Base-by-base conservation (phyloP, 2,888 invertebrate genomes). In the Leucophora obtusa region DNA sequence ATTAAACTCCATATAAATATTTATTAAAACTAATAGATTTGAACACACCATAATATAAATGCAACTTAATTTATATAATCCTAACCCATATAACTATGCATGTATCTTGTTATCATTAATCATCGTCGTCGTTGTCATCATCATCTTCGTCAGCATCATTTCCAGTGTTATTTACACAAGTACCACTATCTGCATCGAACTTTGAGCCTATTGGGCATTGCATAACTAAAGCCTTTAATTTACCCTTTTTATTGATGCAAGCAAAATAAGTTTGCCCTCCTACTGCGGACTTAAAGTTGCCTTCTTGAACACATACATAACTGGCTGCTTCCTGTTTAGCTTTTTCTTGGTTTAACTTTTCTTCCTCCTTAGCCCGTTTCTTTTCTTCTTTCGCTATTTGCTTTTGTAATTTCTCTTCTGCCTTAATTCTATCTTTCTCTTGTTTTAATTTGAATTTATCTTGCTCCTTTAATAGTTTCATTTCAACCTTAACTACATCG, bases 271-370 rank as follows among this genome's bases (percentile, higher is more conserved):
- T 21, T 38, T 51, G 35, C 21, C 69, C 68, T 1, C 33, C 47
- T 58, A 84, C 14, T 5, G 53, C 6, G 43, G 83, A 83, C 58
- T 85, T 43, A 21, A 72, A 75, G 80, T 84, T 81, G 80, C 86
- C 63, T 68, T 47, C 82, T n/a, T 63, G 6, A 0, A 14, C 28
- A 54, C 82, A 83, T n/a, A 63, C 77, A 72, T 77, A 75, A 15
- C 1, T 56, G 1, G 72, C 62, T 0, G 79, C 74, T 62, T 85
- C 62, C 65, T 75, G n/a, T 69, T 88, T 88, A 21, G 84, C 85
- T 54, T 73, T 70, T 60, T 85, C 85, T 72, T 87, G 88, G 58
- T 85, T 85, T 2, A 84, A 83, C 59, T 88, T 88, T 51, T 83
- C 84, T 14, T 86, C 87, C 10, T 80, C 75, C 47, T 88, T 88